phyloP scores from a whole-genome alignment of 1,140 invertebrate genomes.

The Lasioglossum baleicum region DNA sequence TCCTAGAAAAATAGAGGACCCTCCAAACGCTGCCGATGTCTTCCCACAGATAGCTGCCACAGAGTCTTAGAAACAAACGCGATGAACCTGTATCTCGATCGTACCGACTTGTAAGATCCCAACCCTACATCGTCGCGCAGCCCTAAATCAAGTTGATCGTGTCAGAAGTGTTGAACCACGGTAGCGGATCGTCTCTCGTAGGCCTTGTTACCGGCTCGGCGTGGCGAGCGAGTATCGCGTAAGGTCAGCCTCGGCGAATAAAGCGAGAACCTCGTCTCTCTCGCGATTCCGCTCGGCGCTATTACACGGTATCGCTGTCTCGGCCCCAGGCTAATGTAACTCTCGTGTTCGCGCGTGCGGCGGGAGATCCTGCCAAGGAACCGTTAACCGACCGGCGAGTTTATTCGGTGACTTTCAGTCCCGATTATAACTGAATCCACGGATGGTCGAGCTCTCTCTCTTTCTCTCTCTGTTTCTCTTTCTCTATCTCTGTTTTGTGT shows the following conservation, averaged over 20 bases:
- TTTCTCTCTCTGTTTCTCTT: background rate
- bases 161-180: too few relatives aligned
- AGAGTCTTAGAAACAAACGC: too few relatives aligned
- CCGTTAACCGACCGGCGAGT: constrained; percentile 50
- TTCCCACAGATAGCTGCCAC: too few relatives aligned
- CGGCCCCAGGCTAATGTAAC: constrained; percentile 54
- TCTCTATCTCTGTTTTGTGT: background rate
- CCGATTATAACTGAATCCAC: constrained; percentile 54
- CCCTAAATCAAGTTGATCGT: too few relatives aligned
- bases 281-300: background rate
- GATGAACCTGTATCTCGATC: too few relatives aligned
- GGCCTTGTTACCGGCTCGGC: too few relatives aligned
- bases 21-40: too few relatives aligned
- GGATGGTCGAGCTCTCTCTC: background rate
- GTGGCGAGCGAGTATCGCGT: too few relatives aligned
- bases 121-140: too few relatives aligned
- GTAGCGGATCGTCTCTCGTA: too few relatives aligned
- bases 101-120: too few relatives aligned
- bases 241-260: constrained; percentile 25
- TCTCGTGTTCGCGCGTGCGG: constrained; percentile 51
- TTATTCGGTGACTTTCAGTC: constrained; percentile 54
- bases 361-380: constrained; percentile 38
- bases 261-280: constrained; percentile 24
- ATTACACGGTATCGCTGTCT: constrained; percentile 52
- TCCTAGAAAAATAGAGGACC: too few relatives aligned